Base-by-base conservation (phyloP, 30 jellyfish, hydroid and myxozoan genomes). In the Turritopsis rubra region DNA sequence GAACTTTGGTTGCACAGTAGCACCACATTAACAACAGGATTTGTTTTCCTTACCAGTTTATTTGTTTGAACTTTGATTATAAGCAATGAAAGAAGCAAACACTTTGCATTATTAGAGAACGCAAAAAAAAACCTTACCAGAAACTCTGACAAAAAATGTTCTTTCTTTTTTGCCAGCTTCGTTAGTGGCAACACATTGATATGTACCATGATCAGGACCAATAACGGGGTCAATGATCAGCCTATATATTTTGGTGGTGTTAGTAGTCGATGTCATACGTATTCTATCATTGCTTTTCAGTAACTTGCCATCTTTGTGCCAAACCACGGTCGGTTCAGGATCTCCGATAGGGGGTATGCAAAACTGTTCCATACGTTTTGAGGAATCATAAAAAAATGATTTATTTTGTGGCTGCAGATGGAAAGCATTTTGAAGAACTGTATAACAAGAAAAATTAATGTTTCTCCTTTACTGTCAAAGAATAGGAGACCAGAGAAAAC, bases 101-200 rank as follows among this genome's bases (percentile, higher is more conserved):
- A n/a, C n/a, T n/a, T n/a, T n/a, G 60, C 13, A 41, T 5, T 5
- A 13, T 5, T 5, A 41, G 60, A 13, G 60, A 13, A 3, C 9
- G 60, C 9, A 3, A 3, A 41, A 41, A 41, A 5, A 3, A 1
- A 68, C 77, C 28, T 1, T 68, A 68, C 77, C 77, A n/a, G 77
- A n/a, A 68, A 68, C 30, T 68, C 16, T 68, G 31, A 68, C 77
- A 68, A 27, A 68, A 68, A 68, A 68, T 23, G 17, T 68, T 68
- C 23, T 27, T 9, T 23, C 28, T 68, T 68, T 27, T 1, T 68
- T 27, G 28, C 77, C 77, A 19, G 28, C 30, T 7, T 23, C 30
- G 77, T 27, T 68, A 22, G 9, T 9, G 19, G 30, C 28, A 68
- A 68, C 22, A 27, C 77, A 68, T n/a, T 68, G 77, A 68, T 68